Evolutionary conservation across 2,113 vertebrate species (phyloP), one percentile per base, ranked within the genome.

Genomic region (Lepus timidus): DNA sequence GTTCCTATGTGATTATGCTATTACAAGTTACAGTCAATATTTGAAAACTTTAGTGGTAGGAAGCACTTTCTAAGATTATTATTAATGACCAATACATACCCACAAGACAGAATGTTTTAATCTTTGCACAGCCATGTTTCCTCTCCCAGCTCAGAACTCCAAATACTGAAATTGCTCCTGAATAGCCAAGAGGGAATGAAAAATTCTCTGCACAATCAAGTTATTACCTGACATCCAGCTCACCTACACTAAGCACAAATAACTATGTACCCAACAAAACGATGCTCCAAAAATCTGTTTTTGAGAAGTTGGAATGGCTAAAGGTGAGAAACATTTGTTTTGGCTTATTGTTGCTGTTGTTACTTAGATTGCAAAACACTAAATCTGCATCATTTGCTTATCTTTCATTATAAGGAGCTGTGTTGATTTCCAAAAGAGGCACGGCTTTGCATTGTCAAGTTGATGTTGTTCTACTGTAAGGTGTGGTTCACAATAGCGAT

Each of bases 31-130:
- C 1, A 33, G 52, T 93, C n/a, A 71, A n/a, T 87, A 91, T 68
- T 49, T 76, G 65, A 73, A 97, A 84, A 29, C 81, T 93, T 81
- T 13, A 3, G 1, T 84, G 93, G 6, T 71, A 84, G 84, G 94
- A 91, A 75, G 0, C 91, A 88, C 52, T 95, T 84, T 14, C 20
- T 67, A 70, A 61, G 11, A 52, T 82, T 87, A 6, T 58, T 71
- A 62, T 61, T 71, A 93, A 22, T 78, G 29, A 49, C 36, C n/a
- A 78, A 49, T n/a, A 39, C 10, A 76, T 33, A 67, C 58, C 13
- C 79, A 12, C n/a, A 44, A 81, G 9, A 79, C 17, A 62, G 20
- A 85, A 33, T 71, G n/a, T 36, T 74, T 86, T 91, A 36, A 64
- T 70, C 36, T 74, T 23, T 83, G 51, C 80, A 39, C 2, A 71